Evolutionary conservation across 2,888 invertebrate genomes (phyloP).

Genomic region (Parelbella ahira): DNA sequence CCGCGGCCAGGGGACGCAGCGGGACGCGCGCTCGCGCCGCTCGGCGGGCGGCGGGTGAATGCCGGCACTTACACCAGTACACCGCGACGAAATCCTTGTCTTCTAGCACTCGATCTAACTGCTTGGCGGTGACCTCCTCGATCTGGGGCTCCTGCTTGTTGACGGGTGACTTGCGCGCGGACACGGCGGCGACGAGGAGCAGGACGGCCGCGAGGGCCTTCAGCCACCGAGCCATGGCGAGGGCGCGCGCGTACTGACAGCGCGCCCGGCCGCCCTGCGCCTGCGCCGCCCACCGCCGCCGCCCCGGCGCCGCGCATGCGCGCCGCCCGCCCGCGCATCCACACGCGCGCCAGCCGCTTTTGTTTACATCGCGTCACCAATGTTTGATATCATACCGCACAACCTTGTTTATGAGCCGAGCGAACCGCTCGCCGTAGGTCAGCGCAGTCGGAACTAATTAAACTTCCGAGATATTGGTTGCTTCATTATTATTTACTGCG

Average conservation of each 20-base stretch:
- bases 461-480: too few relatives aligned
- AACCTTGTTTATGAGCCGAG: conserved; percentile 5
- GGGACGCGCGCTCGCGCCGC: conserved; percentile 41
- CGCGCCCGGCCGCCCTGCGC: conserved; percentile 48
- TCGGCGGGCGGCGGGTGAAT: conserved; percentile 45
- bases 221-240: conserved; percentile 78
- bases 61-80: conserved; percentile 94
- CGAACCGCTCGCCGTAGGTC: conserved; percentile 11
- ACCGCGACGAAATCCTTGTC: conserved; percentile 97
- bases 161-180: conserved; percentile 72
- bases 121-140: conserved; percentile 96
- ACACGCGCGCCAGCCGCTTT: conserved; percentile 39
- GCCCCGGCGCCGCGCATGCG: conserved; percentile 31
- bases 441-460: conserved; percentile 4
- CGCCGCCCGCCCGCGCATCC: conserved; percentile 37
- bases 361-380: conserved; percentile 30
- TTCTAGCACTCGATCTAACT: conserved; percentile 92
- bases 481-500: too few relatives aligned
- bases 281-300: conserved; percentile 46
- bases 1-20: conserved; percentile 38
- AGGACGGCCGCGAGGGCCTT: conserved; percentile 72
- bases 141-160: conserved; percentile 86
- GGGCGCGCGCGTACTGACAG: conserved; percentile 74
- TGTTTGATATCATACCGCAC: conserved; percentile 11
- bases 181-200: conserved; percentile 77